Percentiles rank a stretch among this genome's conserved stretches.
These are phyloP conservation scores for Allygus modestus DNA, from an alignment of 2,888 invertebrate species.

Conservation along the genomic window DNA sequence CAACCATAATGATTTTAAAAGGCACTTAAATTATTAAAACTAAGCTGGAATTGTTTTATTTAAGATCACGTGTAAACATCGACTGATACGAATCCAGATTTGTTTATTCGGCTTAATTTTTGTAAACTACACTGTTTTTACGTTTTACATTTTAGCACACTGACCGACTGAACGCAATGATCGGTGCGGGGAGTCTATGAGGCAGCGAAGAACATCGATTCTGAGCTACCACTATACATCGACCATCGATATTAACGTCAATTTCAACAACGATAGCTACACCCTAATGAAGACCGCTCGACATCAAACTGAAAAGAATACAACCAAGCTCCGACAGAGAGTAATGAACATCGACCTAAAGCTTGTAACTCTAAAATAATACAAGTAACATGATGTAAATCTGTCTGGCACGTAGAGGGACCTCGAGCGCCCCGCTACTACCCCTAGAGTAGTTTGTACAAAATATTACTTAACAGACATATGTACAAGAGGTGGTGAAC, in stretches of 20 bases:
- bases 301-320: conserved; percentile 58
- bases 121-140: conserved; percentile 46
- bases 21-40: conserved; percentile 56
- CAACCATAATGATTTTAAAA: conserved; percentile 46
- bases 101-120: conserved; percentile 16
- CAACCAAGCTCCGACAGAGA: conserved; percentile 53
- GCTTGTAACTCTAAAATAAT: conserved; percentile 57
- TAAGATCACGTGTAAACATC: not conserved
- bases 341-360: conserved; percentile 57
- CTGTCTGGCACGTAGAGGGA: conserved; percentile 26
- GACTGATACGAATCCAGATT: not conserved
- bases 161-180: not conserved
- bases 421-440: conserved; percentile 29
- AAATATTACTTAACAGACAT: conserved; percentile 63
- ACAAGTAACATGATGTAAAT: conserved; percentile 35
- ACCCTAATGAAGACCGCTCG: conserved; percentile 55
- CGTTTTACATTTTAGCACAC: conserved; percentile 37
- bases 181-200: not conserved
- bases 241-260: conserved; percentile 57
- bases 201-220: conserved; percentile 42
- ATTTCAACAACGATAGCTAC: conserved; percentile 57
- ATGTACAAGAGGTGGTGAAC: conserved; percentile 42
- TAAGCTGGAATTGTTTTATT: conserved; percentile 23
- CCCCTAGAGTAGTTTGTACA: conserved; percentile 65
- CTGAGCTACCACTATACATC: conserved; percentile 58